phyloP scores from a whole-genome alignment of 2,888 invertebrate species.

The Luperina nickerlii region DNA sequence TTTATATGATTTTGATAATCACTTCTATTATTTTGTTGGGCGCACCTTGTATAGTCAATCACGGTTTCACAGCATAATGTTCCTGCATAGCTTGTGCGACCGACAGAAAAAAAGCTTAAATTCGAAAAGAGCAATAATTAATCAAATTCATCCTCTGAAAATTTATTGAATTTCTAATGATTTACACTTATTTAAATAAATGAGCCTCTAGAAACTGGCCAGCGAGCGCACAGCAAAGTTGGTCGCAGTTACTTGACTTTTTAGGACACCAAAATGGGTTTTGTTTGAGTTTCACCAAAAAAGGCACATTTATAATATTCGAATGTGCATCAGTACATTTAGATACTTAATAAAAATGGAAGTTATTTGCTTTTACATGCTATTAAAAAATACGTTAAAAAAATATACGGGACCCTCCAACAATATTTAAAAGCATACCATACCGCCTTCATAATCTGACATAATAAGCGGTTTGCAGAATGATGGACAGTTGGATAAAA shows the following conservation, averaged over 20 bases:
- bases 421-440: neutral
- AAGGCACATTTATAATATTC: neutral
- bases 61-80: neutral
- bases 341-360: neutral
- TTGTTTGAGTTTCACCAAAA: too few relatives aligned
- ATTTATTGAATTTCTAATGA: neutral
- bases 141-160: neutral
- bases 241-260: neutral
- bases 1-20: too few relatives aligned
- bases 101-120: neutral
- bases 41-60: neutral
- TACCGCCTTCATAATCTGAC: constrained; percentile 31
- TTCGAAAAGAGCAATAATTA: neutral
- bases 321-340: neutral
- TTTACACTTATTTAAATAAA: neutral
- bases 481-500: constrained; percentile 59
- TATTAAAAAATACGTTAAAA: neutral
- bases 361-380: neutral
- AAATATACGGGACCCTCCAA: constrained; percentile 19
- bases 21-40: neutral
- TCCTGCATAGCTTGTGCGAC: neutral
- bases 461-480: constrained; percentile 56
- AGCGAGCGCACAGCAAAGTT: neutral
- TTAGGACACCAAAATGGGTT: neutral
- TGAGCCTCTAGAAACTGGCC: neutral